Percentiles rank a stretch among this genome's conserved stretches.
These are phyloP conservation scores for Edolisoma coerulescens DNA, from an alignment of 2,113 vertebrate species.

Conservation along the genomic window DNA sequence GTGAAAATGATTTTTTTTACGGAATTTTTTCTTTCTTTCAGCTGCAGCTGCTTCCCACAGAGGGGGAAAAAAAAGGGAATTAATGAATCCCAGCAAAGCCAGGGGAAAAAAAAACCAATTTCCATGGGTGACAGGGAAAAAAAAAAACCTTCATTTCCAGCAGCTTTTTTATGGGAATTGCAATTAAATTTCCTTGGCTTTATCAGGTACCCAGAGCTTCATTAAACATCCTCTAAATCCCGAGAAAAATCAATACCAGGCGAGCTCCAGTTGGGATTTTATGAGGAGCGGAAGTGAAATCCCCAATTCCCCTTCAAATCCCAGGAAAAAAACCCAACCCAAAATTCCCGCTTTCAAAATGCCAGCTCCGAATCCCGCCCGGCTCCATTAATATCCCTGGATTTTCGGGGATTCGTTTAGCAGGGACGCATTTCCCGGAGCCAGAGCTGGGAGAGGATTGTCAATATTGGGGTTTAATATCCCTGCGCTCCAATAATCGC, in stretches of 20 bases:
- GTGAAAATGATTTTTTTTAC: accelerated
- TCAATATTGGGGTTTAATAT: constrained; percentile 5
- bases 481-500: constrained; percentile 7
- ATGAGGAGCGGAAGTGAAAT: background rate
- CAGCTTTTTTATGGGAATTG: constrained; percentile 18
- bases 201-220: constrained; percentile 21
- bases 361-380: constrained; percentile 18
- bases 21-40: background rate
- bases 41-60: background rate
- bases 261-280: background rate
- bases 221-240: constrained; percentile 36
- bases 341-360: background rate
- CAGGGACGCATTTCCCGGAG: constrained; percentile 37
- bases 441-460: constrained; percentile 28
- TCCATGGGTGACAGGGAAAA: constrained; percentile 22
- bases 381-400: constrained; percentile 48
- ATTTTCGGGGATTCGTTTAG: constrained; percentile 21
- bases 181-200: constrained; percentile 27
- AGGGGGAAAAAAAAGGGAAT: background rate
- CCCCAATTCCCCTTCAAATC: constrained; percentile 48
- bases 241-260: constrained; percentile 3
- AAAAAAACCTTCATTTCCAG: background rate
- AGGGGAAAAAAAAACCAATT: background rate
- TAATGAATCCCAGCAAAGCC: background rate
- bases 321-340: background rate